phyloP scores from a whole-genome alignment of 2,888 invertebrate species.

The Amblyteles armatorius region DNA sequence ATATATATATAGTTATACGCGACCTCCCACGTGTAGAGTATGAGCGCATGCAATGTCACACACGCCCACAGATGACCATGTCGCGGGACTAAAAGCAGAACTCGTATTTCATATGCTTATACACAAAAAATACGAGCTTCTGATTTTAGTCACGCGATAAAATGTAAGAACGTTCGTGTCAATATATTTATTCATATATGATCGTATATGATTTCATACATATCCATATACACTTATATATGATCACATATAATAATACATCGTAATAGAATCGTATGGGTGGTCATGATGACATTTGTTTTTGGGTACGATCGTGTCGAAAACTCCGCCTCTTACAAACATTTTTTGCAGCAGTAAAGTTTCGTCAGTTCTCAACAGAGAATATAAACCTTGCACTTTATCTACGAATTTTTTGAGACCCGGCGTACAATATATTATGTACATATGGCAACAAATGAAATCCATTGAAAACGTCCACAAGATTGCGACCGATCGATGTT shows the following conservation, averaged over 20 bases:
- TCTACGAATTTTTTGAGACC: neutral
- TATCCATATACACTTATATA: neutral
- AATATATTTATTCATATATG: neutral
- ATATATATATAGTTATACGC: neutral
- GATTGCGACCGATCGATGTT: conserved; percentile 64
- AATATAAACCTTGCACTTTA: neutral
- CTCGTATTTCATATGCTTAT: neutral
- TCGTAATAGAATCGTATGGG: neutral
- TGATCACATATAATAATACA: neutral
- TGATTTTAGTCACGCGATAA: neutral
- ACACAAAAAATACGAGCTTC: neutral
- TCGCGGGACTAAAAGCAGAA: neutral
- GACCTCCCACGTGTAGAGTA: neutral
- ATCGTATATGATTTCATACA: neutral
- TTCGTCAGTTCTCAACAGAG: neutral
- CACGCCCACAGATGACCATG: neutral
- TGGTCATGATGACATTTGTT: neutral
- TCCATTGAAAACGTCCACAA: conserved; percentile 60
- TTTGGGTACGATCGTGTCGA: neutral
- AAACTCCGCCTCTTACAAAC: neutral
- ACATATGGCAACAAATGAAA: conserved; percentile 39
- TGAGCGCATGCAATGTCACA: neutral
- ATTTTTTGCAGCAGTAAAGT: neutral
- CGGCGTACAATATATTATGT: conserved; percentile 38
- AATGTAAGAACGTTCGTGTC: neutral